phyloP scores from a whole-genome alignment of 2,113 vertebrate genomes.

The Platanista minor region DNA sequence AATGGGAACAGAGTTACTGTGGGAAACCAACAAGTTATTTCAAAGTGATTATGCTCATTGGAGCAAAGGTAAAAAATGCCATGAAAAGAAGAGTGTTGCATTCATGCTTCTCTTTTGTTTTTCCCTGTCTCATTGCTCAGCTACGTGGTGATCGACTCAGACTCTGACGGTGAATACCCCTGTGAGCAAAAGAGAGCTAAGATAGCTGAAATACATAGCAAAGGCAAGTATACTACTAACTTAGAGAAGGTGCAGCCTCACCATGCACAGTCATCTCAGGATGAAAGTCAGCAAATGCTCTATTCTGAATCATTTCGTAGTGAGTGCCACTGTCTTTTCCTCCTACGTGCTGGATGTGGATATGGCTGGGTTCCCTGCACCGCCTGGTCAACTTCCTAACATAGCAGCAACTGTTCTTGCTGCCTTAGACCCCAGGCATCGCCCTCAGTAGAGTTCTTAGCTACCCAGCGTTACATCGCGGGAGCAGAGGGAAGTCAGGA shows the following conservation, averaged over 20 bases:
- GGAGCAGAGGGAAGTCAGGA: neutral
- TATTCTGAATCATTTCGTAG: neutral
- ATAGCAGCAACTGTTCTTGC: neutral
- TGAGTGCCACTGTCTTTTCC: neutral
- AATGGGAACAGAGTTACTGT: neutral
- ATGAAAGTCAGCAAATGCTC: neutral
- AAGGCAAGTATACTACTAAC: constrained; percentile 33
- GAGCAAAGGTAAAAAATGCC: neutral
- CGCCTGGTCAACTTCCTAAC: neutral
- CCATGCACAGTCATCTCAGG: neutral
- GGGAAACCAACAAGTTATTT: neutral
- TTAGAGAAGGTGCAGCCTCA: neutral
- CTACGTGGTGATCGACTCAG: neutral
- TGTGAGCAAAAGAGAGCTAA: neutral
- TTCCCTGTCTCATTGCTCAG: neutral
- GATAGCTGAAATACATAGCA: accelerated
- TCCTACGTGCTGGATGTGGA: neutral
- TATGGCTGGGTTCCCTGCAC: neutral
- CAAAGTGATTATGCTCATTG: neutral
- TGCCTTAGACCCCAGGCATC: neutral
- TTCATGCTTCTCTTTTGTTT: constrained; percentile 21
- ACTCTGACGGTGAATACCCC: neutral
- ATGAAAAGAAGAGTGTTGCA: neutral
- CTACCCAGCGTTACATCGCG: neutral
- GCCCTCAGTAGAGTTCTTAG: neutral